Evolutionary conservation across 2,113 vertebrate genomes (phyloP), one percentile per base, ranked within the genome.

Genomic region (Anhinga rufa): DNA sequence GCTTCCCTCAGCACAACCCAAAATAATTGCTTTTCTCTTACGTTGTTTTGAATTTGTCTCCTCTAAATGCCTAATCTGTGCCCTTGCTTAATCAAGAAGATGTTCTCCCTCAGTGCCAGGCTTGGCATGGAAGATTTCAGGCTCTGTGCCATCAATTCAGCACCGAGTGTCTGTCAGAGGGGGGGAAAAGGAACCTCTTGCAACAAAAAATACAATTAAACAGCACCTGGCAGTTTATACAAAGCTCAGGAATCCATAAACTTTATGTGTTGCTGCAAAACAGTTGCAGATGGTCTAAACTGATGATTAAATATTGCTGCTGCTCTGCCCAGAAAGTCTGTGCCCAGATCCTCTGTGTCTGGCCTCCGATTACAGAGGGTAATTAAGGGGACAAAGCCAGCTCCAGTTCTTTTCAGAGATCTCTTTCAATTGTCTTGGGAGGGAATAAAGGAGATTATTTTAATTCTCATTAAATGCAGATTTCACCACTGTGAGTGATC

Each of bases 271-370:
- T 88, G 54, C 86, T 93, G 95, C 95, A 95, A 93, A 98, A 93
- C 96, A 96, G 96, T 96, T 97, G 97, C 98, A 98, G 97, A 96
- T 98, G 98, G 97, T 95, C 88, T 92, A 42, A 96, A 90, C 55
- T 26, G 94, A 85, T 97, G 97, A 96, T 98, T 97, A 95, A 97
- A 96, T 96, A 81, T 82, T 72, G 57, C 88, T 95, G 96, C 95
- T 88, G 88, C 69, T 93, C 68, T 92, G 96, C 93, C 93, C 91
- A 82, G 93, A 84, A 92, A 69, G 88, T 16, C 94, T 36, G 60
- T 78, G 77, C 79, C 94, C 68, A 15, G 94, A 86, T 58, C 96
- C 65, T 77, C 81, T 4, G 10, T 46, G 92, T 46, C 96, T 94
- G 89, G 79, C 85, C 92, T 90, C 96, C 12, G 31, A 71, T 94